Conservation (phyloP, 1,140 invertebrate species). For the Pseudomyrmex cubaensis region DNA sequence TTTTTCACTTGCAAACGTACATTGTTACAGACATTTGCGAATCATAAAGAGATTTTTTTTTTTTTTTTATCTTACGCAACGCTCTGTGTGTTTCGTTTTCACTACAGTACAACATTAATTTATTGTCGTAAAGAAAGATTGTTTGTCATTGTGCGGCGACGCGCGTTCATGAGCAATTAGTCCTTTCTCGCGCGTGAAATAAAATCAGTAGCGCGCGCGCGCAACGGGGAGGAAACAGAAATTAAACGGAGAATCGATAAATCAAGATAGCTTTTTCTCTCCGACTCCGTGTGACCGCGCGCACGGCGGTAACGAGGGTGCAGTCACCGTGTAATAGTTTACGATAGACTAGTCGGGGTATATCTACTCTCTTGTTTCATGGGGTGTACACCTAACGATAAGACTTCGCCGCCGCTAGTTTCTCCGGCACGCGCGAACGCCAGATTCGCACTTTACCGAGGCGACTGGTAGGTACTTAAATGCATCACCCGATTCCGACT, state of each 20-base stretch:
- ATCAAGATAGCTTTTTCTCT: conserved; percentile 65
- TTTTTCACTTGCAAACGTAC: neutral
- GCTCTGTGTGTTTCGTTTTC: no score
- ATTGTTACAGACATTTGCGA: no score
- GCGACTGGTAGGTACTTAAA: conserved; percentile 36
- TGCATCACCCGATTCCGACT: conserved; percentile 59
- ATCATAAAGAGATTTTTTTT: no score
- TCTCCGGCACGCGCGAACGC: conserved; percentile 26
- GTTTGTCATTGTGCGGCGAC: neutral
- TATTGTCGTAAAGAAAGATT: neutral
- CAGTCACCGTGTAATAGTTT: conserved; percentile 69
- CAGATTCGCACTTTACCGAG: conserved; percentile 59
- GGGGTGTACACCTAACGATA: conserved; percentile 70
- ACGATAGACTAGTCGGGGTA: conserved; percentile 57
- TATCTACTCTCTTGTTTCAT: conserved; percentile 64
- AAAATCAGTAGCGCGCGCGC: neutral
- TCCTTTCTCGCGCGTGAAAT: conserved; percentile 13
- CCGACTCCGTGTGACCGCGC: conserved; percentile 40
- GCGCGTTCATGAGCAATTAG: conserved; percentile 17
- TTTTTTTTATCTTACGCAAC: no score
- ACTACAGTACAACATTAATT: no score
- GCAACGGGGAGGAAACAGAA: conserved; percentile 40
- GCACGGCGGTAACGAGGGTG: conserved; percentile 45
- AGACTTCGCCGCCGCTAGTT: conserved; percentile 55
- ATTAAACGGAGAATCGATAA: conserved; percentile 55